Base-by-base conservation (phyloP, 2,888 invertebrate species). In the Proisotoma minuta region DNA sequence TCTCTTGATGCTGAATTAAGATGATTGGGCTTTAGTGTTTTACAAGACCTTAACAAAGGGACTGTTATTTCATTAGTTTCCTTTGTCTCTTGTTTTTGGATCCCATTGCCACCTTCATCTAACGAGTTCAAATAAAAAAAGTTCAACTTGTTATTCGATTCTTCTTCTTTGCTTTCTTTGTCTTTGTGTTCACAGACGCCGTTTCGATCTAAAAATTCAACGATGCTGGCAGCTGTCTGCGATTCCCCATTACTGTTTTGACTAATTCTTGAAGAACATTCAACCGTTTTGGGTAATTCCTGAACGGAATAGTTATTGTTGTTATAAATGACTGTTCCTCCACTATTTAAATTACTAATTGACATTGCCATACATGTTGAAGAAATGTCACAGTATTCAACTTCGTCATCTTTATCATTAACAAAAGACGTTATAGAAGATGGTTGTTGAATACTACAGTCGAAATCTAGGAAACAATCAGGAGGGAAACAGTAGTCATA, bases 401-500 rank as follows among this genome's bases (percentile, higher is more conserved):
- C 66, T 39, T 66, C 66, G 50, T 66, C 66, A 58, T 66, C 66
- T 29, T 48, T 60, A n/a, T 51, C 60, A 56, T 66, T 60, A 43
- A 62, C 65, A 57, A 65, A 52, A 47, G 65, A 65, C 5, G 50
- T 50, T 4, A 50, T 22, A 15, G 24, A 22, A 4, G 26, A 10
- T 28, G 52, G 58, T 23, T 54, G 64, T 40, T 57, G 62, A 51
- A 39, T 62, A 43, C 58, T 40, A 39, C 26, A 39, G 51, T 49
- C 63, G 50, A 24, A 15, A 29, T 50, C 61, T 20, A 57, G 58
- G 34, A 23, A 34, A 54, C 40, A 51, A 28, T 62, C 63, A 2
- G 69, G 66, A 20, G 66, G 60, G 53, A 64, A 62, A 54, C 66
- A 65, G 43, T 66, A 66, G 57, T 69, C 69, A 51, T 65, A 66